A percentile compares a stretch with the other conserved stretches of the same genome.
phyloP scores from a whole-genome alignment of 2,888 invertebrate genomes.

The Notodonta dromedarius region DNA sequence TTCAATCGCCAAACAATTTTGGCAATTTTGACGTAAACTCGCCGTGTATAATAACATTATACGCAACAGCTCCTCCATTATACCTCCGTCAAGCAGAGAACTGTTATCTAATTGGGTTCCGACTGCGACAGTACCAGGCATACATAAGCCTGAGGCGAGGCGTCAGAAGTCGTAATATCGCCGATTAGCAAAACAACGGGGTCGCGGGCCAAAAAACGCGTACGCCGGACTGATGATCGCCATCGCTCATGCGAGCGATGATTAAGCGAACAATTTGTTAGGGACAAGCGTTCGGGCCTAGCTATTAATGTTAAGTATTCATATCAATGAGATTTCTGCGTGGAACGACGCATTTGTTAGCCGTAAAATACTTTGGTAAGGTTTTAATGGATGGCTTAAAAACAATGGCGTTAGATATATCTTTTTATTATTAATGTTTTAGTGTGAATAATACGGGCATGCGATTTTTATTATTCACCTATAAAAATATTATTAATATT shows the following conservation, averaged over 20 bases:
- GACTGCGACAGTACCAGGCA: slow-evolving; percentile 22
- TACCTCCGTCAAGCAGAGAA: neutral
- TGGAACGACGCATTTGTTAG: slow-evolving; percentile 5
- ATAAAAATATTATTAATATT: too few relatives aligned
- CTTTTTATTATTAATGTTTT: too few relatives aligned
- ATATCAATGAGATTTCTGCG: slow-evolving; percentile 8
- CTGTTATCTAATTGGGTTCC: slow-evolving; percentile 11
- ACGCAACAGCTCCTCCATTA: neutral
- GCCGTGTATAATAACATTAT: too few relatives aligned
- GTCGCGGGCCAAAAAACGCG: slow-evolving; percentile 54
- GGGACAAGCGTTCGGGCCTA: slow-evolving; percentile 32
- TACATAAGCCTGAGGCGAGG: slow-evolving; percentile 38
- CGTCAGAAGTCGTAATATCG: slow-evolving; percentile 56
- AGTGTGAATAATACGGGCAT: too few relatives aligned
- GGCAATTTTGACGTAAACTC: too few relatives aligned
- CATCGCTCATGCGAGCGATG: slow-evolving; percentile 64
- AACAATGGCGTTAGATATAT: too few relatives aligned
- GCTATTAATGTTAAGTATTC: slow-evolving; percentile 11
- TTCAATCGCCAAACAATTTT: too few relatives aligned
- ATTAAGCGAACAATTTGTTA: slow-evolving; percentile 67
- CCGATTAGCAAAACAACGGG: slow-evolving; percentile 57
- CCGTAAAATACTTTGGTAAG: neutral
- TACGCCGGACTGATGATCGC: slow-evolving; percentile 52
- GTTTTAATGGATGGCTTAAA: neutral
- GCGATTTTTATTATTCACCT: too few relatives aligned